A percentile compares a stretch with the other conserved stretches of the same genome.
phyloP scores from a whole-genome alignment of 2,797 vertebrate genomes.

The Sitta carolinensis region DNA sequence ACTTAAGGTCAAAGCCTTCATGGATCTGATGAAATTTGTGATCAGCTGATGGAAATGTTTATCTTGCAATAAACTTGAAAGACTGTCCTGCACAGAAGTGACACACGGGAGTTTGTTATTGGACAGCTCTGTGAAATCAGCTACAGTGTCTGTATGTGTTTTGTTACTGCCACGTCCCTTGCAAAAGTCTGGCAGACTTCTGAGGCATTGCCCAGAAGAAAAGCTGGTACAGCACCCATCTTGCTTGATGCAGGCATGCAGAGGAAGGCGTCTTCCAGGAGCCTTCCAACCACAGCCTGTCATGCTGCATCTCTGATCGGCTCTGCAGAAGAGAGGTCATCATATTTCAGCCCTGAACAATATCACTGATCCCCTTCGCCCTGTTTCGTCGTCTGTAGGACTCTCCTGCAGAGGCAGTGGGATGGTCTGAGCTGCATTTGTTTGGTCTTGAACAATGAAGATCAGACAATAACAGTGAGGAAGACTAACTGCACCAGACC shows the following conservation, averaged over 20 bases:
- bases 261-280: background rate
- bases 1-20: background rate
- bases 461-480: background rate
- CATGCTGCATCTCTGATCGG: background rate
- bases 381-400: background rate
- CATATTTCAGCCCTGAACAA: rapidly evolving
- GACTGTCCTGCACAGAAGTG: background rate
- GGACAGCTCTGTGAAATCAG: background rate
- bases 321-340: background rate
- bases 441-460: background rate
- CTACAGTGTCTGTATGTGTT: background rate
- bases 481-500: background rate
- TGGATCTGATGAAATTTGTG: background rate
- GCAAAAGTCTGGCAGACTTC: background rate
- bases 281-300: background rate
- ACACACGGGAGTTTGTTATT: background rate
- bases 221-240: background rate
- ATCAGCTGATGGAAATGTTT: background rate
- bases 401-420: background rate
- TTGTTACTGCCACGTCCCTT: background rate
- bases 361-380: rapidly evolving
- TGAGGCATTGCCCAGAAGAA: background rate
- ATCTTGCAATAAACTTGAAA: background rate
- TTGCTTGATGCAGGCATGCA: background rate
- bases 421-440: rapidly evolving